These are phyloP conservation scores for Myioborus miniatus DNA, from an alignment of 2,797 vertebrate genomes.

Conservation along the genomic window DNA sequence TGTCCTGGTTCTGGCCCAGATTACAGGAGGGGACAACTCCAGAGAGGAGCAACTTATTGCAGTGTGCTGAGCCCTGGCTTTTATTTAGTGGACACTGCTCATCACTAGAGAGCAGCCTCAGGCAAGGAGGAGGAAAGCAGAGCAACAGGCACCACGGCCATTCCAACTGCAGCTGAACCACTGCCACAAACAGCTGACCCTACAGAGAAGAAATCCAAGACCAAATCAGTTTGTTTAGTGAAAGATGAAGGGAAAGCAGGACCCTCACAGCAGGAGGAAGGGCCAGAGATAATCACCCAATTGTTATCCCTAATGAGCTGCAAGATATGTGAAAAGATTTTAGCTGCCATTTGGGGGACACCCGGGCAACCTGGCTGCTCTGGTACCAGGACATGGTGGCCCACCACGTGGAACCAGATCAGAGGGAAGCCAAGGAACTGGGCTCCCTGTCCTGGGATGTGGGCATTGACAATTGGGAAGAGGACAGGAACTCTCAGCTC, in stretches of 20 bases:
- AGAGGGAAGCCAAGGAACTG: not conserved
- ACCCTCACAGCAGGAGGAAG: not conserved
- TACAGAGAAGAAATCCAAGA: not conserved
- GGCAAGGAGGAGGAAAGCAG: not conserved
- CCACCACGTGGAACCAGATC: not conserved
- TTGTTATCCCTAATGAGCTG: not conserved
- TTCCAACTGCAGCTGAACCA: not conserved
- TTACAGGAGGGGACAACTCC: not conserved
- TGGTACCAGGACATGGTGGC: accelerated
- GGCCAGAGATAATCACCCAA: not conserved
- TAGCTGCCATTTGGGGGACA: not conserved
- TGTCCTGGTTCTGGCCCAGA: not conserved
- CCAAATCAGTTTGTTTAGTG: not conserved
- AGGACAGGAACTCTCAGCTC: not conserved
- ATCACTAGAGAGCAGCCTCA: not conserved
- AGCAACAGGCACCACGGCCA: not conserved
- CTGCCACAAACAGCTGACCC: not conserved
- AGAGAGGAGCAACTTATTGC: not conserved
- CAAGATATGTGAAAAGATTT: not conserved
- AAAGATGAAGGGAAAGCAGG: not conserved
- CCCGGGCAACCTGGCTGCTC: not conserved
- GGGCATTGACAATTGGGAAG: not conserved
- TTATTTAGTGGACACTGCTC: not conserved
- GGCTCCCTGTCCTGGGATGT: not conserved
- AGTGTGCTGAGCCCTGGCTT: not conserved